phyloP scores from a whole-genome alignment of 1,140 invertebrate genomes.

The Drosophila sulfurigaster region DNA sequence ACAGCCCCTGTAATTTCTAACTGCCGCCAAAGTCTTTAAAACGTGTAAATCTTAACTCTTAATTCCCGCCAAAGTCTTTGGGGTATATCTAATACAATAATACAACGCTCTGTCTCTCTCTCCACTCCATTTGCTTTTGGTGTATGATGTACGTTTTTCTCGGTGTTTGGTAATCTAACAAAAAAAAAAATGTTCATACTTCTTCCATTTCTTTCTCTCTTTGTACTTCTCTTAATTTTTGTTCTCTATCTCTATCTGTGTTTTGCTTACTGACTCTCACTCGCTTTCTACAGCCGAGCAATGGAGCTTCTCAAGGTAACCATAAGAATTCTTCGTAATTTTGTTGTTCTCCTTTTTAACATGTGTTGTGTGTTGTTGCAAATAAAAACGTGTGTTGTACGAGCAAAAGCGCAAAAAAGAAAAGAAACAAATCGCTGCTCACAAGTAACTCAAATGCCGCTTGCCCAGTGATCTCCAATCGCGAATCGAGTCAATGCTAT shows the following conservation, averaged over 20 bases:
- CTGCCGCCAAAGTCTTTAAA: slow-evolving; percentile 9
- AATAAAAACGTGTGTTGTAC: slow-evolving; percentile 44
- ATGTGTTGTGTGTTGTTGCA: slow-evolving; percentile 21
- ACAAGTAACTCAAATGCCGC: slow-evolving; percentile 26
- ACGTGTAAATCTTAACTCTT: too few relatives aligned
- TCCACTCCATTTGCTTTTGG: slow-evolving; percentile 10
- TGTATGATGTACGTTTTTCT: neutral
- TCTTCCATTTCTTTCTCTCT: slow-evolving; percentile 6
- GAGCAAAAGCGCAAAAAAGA: neutral
- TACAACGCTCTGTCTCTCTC: neutral
- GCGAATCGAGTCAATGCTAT: slow-evolving; percentile 1
- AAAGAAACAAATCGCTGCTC: neutral
- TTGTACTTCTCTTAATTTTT: slow-evolving; percentile 7
- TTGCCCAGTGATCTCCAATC: slow-evolving; percentile 45
- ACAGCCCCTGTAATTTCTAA: slow-evolving; percentile 67
- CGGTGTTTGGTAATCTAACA: slow-evolving; percentile 9
- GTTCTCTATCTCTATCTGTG: slow-evolving; percentile 15
- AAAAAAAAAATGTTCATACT: neutral
- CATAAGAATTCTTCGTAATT: slow-evolving; percentile 23
- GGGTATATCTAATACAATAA: neutral
- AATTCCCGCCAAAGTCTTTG: neutral
- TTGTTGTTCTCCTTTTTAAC: slow-evolving; percentile 20
- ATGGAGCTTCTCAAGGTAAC: slow-evolving; percentile 49
- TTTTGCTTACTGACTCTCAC: slow-evolving; percentile 23
- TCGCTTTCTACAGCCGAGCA: slow-evolving; percentile 12